phyloP scores from a whole-genome alignment of 2,888 invertebrate species.

The Anodontia alba region DNA sequence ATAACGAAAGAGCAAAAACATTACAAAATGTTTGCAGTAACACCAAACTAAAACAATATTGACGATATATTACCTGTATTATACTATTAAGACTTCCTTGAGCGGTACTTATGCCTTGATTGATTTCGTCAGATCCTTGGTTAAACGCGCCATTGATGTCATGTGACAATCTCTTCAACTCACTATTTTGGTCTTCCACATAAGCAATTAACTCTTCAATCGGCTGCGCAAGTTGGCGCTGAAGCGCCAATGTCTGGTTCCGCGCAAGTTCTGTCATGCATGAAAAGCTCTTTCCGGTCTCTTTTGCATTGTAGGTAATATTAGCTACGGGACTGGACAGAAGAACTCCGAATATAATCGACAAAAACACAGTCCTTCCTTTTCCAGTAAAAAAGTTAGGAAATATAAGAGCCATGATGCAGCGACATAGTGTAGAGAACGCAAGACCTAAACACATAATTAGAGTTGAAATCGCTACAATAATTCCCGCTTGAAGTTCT shows the following conservation, averaged over 20 bases:
- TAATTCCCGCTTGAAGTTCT: constrained; percentile 39
- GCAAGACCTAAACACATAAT: constrained; percentile 54
- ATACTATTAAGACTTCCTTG: constrained; percentile 16
- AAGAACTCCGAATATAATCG: constrained; percentile 63
- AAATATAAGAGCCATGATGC: constrained; percentile 58
- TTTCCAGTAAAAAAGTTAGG: constrained; percentile 64
- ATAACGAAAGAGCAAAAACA: no score
- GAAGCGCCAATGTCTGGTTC: constrained; percentile 56
- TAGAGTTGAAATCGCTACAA: constrained; percentile 42
- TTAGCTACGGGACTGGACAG: constrained; percentile 60
- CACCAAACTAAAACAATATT: no score
- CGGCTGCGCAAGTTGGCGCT: constrained; percentile 51
- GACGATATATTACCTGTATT: constrained; percentile 30
- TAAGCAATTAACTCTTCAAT: constrained; percentile 37
- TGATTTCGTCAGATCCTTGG: constrained; percentile 13
- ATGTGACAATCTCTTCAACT: constrained; percentile 17
- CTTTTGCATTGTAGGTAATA: constrained; percentile 60
- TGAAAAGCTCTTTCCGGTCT: constrained; percentile 60
- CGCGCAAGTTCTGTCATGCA: constrained; percentile 66
- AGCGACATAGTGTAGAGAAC: constrained; percentile 55
- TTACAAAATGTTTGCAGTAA: no score
- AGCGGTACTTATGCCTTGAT: constrained; percentile 25
- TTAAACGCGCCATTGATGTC: constrained; percentile 25
- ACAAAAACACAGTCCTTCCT: constrained; percentile 58
- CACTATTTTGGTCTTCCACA: constrained; percentile 22